Conservation (phyloP, 2,888 invertebrate genomes). For the Leptinotarsa tumamoca region DNA sequence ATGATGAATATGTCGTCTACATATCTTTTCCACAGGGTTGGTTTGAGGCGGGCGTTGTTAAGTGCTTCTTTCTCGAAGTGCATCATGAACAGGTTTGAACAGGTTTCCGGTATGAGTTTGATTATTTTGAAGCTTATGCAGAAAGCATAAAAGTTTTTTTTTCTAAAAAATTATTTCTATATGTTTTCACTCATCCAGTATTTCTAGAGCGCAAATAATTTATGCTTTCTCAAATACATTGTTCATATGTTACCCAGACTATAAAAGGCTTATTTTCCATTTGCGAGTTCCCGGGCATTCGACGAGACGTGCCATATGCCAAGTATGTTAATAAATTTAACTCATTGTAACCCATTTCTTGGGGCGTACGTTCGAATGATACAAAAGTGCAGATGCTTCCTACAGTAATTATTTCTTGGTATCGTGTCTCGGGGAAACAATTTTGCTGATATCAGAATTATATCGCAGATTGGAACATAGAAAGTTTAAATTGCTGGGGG, state of each 20-base stretch:
- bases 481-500: constrained; percentile 14
- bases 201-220: too few species aligned
- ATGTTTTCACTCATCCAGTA: too few species aligned
- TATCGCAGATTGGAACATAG: constrained; percentile 13
- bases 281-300: neutral
- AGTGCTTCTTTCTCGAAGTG: too few species aligned
- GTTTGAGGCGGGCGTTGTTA: too few species aligned
- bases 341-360: constrained; percentile 36
- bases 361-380: constrained; percentile 27
- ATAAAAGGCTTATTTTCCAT: neutral
- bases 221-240: neutral
- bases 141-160: too few species aligned
- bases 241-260: neutral
- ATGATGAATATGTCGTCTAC: too few species aligned
- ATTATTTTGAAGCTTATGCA: too few species aligned
- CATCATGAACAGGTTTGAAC: too few species aligned
- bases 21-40: too few species aligned
- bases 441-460: constrained; percentile 23
- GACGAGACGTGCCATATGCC: constrained; percentile 35
- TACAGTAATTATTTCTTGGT: constrained; percentile 29
- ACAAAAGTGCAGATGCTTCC: constrained; percentile 34
- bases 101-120: too few species aligned
- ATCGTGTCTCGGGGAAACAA: constrained; percentile 21
- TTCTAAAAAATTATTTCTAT: too few species aligned
- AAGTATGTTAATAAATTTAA: constrained; percentile 22